These are phyloP conservation scores for Litoditis marina DNA, from an alignment of 2,888 invertebrate genomes.

Conservation along the genomic window DNA sequence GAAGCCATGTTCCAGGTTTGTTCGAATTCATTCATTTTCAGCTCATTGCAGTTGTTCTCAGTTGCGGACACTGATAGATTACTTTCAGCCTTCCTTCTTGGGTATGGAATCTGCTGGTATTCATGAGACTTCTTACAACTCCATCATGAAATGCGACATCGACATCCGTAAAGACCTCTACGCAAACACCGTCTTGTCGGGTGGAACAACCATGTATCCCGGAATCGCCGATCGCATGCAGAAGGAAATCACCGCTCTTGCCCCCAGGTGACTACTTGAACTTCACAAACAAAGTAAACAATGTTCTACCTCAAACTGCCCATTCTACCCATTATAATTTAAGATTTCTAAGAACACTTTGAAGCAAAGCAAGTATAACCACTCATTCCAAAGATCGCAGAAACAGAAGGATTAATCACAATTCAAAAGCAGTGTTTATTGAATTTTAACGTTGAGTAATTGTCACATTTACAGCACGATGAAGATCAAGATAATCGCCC, in stretches of 20 bases:
- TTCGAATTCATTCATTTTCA: neutral
- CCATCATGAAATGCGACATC: constrained; percentile 91
- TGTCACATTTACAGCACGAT: constrained; percentile 67
- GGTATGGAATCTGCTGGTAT: constrained; percentile 65
- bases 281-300: too few species aligned
- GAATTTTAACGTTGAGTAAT: too few species aligned
- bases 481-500: constrained; percentile 67
- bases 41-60: too few species aligned
- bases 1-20: constrained; percentile 78
- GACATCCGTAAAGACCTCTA: constrained; percentile 79
- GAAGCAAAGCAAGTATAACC: too few species aligned
- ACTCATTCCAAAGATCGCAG: too few species aligned
- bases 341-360: too few species aligned
- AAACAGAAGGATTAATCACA: too few species aligned
- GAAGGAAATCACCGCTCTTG: constrained; percentile 71
- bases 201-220: constrained; percentile 80
- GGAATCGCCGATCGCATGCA: constrained; percentile 96
- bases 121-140: constrained; percentile 71
- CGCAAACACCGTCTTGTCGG: constrained; percentile 68
- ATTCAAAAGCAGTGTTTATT: too few species aligned
- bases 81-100: constrained; percentile 74
- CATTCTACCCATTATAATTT: too few species aligned
- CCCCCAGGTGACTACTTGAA: constrained; percentile 52
- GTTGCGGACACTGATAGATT: too few species aligned
- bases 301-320: too few species aligned